A percentile compares a stretch with the other conserved stretches of the same genome.
Conservation (phyloP, 2,113 vertebrate genomes). For the Pygoscelis antarcticus region DNA sequence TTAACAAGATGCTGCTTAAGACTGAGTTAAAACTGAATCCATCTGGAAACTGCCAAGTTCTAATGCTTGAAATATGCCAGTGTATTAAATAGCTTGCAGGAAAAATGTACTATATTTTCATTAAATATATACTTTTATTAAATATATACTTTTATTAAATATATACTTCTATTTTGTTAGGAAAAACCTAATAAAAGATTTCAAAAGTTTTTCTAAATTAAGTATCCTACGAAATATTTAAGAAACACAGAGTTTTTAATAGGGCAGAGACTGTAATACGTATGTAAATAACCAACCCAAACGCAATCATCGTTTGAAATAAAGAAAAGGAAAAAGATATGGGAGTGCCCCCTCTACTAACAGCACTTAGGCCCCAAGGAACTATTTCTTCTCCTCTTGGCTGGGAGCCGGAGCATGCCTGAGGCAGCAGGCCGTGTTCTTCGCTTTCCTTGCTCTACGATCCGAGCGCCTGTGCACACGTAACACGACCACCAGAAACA, state of each 20-base stretch:
- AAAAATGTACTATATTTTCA: background rate
- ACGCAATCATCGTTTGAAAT: background rate
- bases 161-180: background rate
- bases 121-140: slow-evolving; percentile 20
- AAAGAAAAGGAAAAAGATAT: background rate
- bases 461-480: background rate
- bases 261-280: background rate
- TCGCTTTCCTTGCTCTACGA: background rate
- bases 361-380: background rate
- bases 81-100: background rate
- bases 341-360: background rate
- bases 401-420: background rate
- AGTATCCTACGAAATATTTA: background rate
- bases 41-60: slow-evolving; percentile 4
- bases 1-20: background rate
- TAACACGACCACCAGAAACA: fast-evolving
- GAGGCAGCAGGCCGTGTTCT: background rate
- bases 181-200: background rate
- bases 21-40: slow-evolving; percentile 5
- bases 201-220: background rate
- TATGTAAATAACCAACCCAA: background rate
- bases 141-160: background rate
- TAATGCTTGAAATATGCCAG: slow-evolving; percentile 4
- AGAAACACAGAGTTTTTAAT: background rate
- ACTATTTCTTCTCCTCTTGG: background rate